These are phyloP conservation scores for Barypeithes pellucidus DNA, from an alignment of 2,888 invertebrate species.

Conservation along the genomic window DNA sequence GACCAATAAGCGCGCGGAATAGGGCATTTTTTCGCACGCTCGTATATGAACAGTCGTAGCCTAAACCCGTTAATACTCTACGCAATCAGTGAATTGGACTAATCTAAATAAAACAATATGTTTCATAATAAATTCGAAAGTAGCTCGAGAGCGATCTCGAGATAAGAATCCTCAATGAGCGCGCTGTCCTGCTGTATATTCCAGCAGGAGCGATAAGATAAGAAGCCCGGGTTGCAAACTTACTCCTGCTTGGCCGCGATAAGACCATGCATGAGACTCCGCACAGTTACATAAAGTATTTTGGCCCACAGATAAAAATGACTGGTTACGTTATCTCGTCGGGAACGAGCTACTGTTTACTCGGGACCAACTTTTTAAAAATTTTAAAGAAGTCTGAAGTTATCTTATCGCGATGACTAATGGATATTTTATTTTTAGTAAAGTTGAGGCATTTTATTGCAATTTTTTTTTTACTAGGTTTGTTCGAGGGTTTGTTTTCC, in stretches of 20 bases:
- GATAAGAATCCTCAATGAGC: conserved; percentile 48
- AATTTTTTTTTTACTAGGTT: too few relatives aligned
- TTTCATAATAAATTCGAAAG: conserved; percentile 15
- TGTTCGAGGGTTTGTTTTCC: too few relatives aligned
- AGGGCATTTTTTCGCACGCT: too few relatives aligned
- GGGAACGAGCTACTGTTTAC: conserved; percentile 52
- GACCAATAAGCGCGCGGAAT: too few relatives aligned
- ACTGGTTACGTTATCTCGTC: conserved; percentile 47
- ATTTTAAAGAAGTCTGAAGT: conserved; percentile 45
- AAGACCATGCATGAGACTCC: conserved; percentile 54
- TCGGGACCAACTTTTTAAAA: conserved; percentile 52
- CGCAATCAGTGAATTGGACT: not conserved
- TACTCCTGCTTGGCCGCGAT: conserved; percentile 53
- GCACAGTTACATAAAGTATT: conserved; percentile 55
- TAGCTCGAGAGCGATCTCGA: conserved; percentile 44
- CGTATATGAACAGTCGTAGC: too few relatives aligned
- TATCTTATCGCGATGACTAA: conserved; percentile 53
- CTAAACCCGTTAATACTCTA: too few relatives aligned
- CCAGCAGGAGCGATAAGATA: conserved; percentile 51
- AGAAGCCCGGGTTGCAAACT: conserved; percentile 51
- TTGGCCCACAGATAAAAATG: conserved; percentile 53
- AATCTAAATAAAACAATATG: not conserved
- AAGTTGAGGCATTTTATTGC: conserved; percentile 42
- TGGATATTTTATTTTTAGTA: conserved; percentile 52
- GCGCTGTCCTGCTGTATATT: conserved; percentile 49